Evolutionary conservation across 2,113 vertebrate genomes (phyloP).

Genomic region (Ariopsis seemanni): DNA sequence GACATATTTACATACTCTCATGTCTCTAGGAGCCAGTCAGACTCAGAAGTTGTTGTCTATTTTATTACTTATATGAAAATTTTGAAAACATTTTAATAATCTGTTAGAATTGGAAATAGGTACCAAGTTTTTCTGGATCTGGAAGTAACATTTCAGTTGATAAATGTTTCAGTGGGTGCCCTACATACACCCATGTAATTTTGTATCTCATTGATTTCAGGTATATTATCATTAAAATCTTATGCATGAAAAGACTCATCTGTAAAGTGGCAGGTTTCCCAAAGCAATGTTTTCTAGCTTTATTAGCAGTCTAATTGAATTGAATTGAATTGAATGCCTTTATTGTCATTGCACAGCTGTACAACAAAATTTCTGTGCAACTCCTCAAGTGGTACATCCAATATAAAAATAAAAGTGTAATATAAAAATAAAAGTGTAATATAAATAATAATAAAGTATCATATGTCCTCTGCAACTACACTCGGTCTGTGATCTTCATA

Average conservation of each 20-base stretch:
- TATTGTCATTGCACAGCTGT: too few species aligned
- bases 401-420: too few species aligned
- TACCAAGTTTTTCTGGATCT: too few species aligned
- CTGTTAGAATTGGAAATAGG: too few species aligned
- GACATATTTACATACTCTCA: not conserved
- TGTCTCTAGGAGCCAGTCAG: not conserved
- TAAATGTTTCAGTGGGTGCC: too few species aligned
- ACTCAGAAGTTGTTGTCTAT: not conserved
- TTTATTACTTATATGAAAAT: not conserved
- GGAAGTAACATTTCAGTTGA: too few species aligned
- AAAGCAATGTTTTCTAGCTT: not conserved
- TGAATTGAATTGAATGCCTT: too few species aligned
- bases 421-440: too few species aligned
- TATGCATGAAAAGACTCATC: not conserved
- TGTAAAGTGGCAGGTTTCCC: not conserved
- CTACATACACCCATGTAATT: not conserved
- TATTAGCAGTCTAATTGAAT: not conserved
- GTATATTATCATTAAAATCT: not conserved
- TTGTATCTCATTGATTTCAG: not conserved
- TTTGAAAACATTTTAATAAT: too few species aligned
- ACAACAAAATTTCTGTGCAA: too few species aligned
- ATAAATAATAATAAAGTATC: too few species aligned
- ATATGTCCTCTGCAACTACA: not conserved
- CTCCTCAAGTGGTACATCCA: too few species aligned
- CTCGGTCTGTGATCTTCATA: not conserved